Percentiles rank a stretch among this genome's conserved stretches.
These are phyloP conservation scores for Microdon myrmicae DNA, from an alignment of 2,888 invertebrate species.

Conservation along the genomic window DNA sequence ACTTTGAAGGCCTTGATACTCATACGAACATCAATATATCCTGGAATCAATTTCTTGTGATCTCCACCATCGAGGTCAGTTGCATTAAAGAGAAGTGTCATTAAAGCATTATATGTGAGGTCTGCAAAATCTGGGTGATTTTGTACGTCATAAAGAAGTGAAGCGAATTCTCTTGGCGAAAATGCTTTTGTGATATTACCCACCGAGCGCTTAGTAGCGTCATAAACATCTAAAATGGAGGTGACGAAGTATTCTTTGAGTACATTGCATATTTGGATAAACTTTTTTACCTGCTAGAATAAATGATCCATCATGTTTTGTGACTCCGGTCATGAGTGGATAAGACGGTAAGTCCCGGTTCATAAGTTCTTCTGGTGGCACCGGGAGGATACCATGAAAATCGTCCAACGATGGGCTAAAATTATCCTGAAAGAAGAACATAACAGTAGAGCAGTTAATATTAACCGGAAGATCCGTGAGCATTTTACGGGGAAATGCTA, in stretches of 20 bases:
- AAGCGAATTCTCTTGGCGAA: slow-evolving; percentile 23
- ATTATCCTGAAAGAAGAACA: slow-evolving; percentile 43
- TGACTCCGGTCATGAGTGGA: slow-evolving; percentile 67
- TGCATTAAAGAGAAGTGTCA: slow-evolving; percentile 64
- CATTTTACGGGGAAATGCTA: too few species aligned
- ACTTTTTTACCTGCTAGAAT: slow-evolving; percentile 63
- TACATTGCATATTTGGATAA: neutral
- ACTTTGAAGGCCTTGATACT: neutral
- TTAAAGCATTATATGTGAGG: slow-evolving; percentile 61
- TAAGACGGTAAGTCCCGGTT: slow-evolving; percentile 53
- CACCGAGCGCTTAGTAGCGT: slow-evolving; percentile 34
- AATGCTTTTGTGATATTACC: slow-evolving; percentile 53
- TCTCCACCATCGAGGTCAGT: slow-evolving; percentile 62
- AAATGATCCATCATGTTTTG: slow-evolving; percentile 68
- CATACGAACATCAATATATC: slow-evolving; percentile 68
- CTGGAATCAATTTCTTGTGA: slow-evolving; percentile 66
- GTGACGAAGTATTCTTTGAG: slow-evolving; percentile 11
- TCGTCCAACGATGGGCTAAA: slow-evolving; percentile 58
- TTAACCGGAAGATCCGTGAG: too few species aligned
- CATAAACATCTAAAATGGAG: slow-evolving; percentile 51
- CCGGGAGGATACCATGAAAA: slow-evolving; percentile 57
- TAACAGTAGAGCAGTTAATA: too few species aligned
- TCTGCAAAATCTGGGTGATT: slow-evolving; percentile 54
- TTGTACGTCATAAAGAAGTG: slow-evolving; percentile 20
- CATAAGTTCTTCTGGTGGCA: slow-evolving; percentile 31